Evolutionary conservation across 2,888 invertebrate genomes (phyloP).

Genomic region (Eristalinus sepulchralis): DNA sequence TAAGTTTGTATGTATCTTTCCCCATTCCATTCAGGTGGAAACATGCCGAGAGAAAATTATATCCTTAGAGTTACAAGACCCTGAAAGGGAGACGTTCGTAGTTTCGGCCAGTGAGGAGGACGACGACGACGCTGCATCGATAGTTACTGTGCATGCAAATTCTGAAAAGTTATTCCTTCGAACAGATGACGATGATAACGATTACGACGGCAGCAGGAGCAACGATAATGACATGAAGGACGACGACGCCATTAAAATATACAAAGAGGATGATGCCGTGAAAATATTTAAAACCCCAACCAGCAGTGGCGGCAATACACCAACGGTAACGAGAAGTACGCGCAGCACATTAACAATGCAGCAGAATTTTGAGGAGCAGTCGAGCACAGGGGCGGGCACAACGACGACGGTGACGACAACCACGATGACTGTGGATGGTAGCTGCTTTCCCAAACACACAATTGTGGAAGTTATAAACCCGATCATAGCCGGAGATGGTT

Average conservation of each 20-base stretch:
- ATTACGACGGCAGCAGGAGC: constrained; percentile 49
- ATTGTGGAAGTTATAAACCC: constrained; percentile 81
- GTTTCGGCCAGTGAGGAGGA: constrained; percentile 79
- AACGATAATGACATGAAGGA: constrained; percentile 73
- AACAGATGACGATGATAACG: constrained; percentile 73
- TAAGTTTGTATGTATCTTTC: constrained; percentile 72
- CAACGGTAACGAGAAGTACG: constrained; percentile 55
- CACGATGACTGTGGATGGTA: constrained; percentile 41
- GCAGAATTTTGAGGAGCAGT: constrained; percentile 72
- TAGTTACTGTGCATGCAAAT: constrained; percentile 81
- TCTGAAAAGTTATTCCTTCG: constrained; percentile 79
- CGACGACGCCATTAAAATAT: constrained; percentile 58
- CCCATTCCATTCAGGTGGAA: constrained; percentile 85
- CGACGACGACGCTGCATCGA: constrained; percentile 83
- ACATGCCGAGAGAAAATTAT: constrained; percentile 95
- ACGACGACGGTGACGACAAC: constrained; percentile 30
- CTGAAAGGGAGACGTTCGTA: constrained; percentile 75
- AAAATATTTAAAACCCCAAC: constrained; percentile 53
- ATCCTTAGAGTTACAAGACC: constrained; percentile 90
- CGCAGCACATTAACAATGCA: constrained; percentile 75
- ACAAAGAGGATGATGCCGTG: constrained; percentile 33
- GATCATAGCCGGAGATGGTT: constrained; percentile 80
- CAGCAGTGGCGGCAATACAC: constrained; percentile 34
- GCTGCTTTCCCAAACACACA: constrained; percentile 74
- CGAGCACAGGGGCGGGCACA: constrained; percentile 35